Evolutionary conservation across 2,888 invertebrate species (phyloP).

Genomic region (Fragum sueziense): DNA sequence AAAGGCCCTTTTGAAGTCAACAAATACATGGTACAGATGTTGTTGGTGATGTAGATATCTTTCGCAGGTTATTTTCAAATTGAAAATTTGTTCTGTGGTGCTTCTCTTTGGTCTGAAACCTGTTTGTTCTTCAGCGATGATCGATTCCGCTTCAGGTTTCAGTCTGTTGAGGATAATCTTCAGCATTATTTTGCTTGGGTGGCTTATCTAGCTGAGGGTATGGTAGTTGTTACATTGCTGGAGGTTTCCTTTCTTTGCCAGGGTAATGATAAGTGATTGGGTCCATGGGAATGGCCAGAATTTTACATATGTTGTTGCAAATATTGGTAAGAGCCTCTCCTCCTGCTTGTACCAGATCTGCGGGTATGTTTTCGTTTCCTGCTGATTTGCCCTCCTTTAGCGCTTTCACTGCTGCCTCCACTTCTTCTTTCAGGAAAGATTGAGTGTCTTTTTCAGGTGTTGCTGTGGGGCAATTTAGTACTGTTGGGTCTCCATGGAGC

Average conservation of each 20-base stretch:
- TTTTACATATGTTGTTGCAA: background rate
- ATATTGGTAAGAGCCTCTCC: constrained; percentile 23
- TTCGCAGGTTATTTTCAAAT: constrained; percentile 19
- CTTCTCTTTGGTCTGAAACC: constrained; percentile 33
- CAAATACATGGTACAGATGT: no score
- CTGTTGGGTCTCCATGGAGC: no score
- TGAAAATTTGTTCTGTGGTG: constrained; percentile 36
- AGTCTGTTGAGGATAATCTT: constrained; percentile 23
- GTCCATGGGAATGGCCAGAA: constrained; percentile 18
- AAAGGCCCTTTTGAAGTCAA: constrained; percentile 41
- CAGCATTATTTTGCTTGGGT: constrained; percentile 46
- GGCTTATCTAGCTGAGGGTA: constrained; percentile 50
- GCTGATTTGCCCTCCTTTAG: constrained; percentile 48
- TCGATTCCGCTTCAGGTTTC: no score
- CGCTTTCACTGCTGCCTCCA: constrained; percentile 39
- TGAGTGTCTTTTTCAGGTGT: constrained; percentile 21
- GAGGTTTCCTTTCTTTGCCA: constrained; percentile 40
- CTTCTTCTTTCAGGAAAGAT: constrained; percentile 33
- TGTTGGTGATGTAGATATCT: constrained; percentile 6
- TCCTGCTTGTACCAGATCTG: constrained; percentile 36
- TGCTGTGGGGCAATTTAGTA: background rate
- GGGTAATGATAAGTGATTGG: constrained; percentile 16
- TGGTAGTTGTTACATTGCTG: constrained; percentile 31
- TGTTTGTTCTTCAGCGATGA: constrained; percentile 45
- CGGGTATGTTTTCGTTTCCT: constrained; percentile 47